These are phyloP conservation scores for Mythimna impura DNA, from an alignment of 2,888 invertebrate species.

Conservation along the genomic window DNA sequence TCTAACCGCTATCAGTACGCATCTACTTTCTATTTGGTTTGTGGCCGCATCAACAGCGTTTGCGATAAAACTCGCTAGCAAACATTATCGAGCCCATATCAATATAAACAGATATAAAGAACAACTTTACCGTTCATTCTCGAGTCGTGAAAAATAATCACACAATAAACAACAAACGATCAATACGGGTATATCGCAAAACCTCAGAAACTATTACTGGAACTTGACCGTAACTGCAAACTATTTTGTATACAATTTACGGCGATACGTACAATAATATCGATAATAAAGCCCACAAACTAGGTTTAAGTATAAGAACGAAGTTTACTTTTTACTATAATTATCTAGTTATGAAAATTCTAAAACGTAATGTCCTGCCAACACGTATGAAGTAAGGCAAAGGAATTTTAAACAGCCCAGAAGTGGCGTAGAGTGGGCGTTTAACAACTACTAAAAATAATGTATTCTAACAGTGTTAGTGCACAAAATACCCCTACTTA, in stretches of 20 bases:
- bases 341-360: conserved; percentile 48
- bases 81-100: conserved; percentile 52
- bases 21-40: conserved; percentile 48
- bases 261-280: conserved; percentile 8
- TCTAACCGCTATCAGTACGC: conserved; percentile 56
- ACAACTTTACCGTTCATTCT: conserved; percentile 42
- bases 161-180: conserved; percentile 38
- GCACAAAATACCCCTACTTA: conserved; percentile 30
- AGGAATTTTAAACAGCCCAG: conserved; percentile 35
- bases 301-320: conserved; percentile 9
- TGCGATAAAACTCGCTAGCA: conserved; percentile 42
- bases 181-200: conserved; percentile 9
- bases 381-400: conserved; percentile 33
- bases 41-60: conserved; percentile 45
- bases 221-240: conserved; percentile 29
- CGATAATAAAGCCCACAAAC: conserved; percentile 10
- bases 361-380: conserved; percentile 25
- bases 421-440: conserved; percentile 23
- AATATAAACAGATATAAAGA: conserved; percentile 54
- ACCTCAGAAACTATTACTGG: conserved; percentile 28
- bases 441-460: conserved; percentile 50
- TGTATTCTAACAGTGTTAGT: conserved; percentile 47
- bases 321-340: conserved; percentile 22
- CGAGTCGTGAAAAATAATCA: conserved; percentile 47
- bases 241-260: conserved; percentile 25